phyloP scores from a whole-genome alignment of 2,113 vertebrate species.

The Bucco capensis region DNA sequence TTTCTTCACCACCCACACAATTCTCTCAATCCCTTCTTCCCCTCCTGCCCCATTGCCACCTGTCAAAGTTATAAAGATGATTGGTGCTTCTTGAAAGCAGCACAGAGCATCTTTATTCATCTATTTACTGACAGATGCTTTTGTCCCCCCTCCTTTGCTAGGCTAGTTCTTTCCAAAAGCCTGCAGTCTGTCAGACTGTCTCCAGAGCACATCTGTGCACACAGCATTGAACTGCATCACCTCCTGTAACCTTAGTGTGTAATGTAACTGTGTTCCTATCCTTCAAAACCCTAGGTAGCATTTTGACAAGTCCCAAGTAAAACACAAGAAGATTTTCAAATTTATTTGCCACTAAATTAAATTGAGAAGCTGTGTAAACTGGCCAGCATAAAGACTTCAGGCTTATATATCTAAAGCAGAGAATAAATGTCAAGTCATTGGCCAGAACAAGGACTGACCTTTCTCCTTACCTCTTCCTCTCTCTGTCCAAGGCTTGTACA shows the following conservation, averaged over 20 bases:
- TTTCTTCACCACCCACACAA: constrained; percentile 46
- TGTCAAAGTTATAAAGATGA: constrained; percentile 42
- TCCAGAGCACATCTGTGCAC: background rate
- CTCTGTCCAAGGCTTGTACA: background rate
- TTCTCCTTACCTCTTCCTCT: background rate
- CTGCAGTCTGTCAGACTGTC: constrained; percentile 10
- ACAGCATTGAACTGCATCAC: background rate
- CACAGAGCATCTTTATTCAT: constrained; percentile 8
- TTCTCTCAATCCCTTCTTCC: constrained; percentile 23
- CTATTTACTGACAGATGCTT: constrained; percentile 43
- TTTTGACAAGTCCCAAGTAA: background rate
- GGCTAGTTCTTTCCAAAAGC: constrained; percentile 9
- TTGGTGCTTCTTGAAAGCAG: constrained; percentile 35
- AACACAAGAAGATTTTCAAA: background rate
- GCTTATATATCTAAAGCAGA: background rate
- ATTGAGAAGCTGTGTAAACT: background rate
- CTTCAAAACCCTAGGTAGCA: background rate
- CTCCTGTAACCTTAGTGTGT: background rate
- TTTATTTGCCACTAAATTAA: background rate
- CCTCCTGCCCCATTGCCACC: constrained; percentile 30
- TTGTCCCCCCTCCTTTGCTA: background rate
- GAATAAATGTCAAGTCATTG: background rate
- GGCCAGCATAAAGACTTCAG: background rate
- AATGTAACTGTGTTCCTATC: background rate
- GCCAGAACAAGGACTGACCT: background rate